Evolutionary conservation across 2,888 invertebrate genomes (phyloP).

Genomic region (Girardia tigrina): DNA sequence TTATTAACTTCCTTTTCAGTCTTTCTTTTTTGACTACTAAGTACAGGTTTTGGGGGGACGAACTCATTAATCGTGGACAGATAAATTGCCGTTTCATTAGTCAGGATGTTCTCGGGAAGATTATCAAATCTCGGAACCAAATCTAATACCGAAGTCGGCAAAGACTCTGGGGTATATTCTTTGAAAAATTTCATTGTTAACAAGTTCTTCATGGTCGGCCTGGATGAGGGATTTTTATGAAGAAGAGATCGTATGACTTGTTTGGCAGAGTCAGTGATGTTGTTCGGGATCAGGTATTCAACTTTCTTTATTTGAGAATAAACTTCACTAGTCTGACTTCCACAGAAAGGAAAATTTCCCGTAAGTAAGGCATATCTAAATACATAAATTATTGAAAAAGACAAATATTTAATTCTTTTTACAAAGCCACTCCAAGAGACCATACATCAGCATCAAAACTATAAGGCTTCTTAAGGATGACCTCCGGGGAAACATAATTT

Average conservation of each 20-base stretch:
- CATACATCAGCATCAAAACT: constrained; percentile 97
- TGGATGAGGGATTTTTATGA: constrained; percentile 7
- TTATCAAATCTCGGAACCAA: constrained; percentile 72
- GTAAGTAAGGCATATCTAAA: constrained; percentile 31
- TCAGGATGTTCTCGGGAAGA: neutral
- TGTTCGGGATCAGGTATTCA: constrained; percentile 25
- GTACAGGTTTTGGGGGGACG: neutral
- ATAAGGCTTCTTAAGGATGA: constrained; percentile 85
- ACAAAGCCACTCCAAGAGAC: constrained; percentile 94
- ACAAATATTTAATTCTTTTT: constrained; percentile 36
- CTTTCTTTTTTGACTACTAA: neutral
- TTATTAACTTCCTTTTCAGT: too few relatives aligned
- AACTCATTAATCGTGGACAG: neutral
- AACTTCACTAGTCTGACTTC: constrained; percentile 6
- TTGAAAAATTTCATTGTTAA: constrained; percentile 25
- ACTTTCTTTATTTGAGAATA: constrained; percentile 29
- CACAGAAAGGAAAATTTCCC: constrained; percentile 28
- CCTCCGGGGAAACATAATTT: constrained; percentile 97
- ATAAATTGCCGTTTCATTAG: neutral
- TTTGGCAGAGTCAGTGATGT: neutral
- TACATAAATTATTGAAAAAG: too few relatives aligned
- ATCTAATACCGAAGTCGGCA: constrained; percentile 82
- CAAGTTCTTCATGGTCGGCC: constrained; percentile 24
- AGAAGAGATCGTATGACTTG: constrained; percentile 12
- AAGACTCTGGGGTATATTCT: constrained; percentile 49